Conservation (phyloP, 2,888 invertebrate genomes). For the Tenthredo mesomela region DNA sequence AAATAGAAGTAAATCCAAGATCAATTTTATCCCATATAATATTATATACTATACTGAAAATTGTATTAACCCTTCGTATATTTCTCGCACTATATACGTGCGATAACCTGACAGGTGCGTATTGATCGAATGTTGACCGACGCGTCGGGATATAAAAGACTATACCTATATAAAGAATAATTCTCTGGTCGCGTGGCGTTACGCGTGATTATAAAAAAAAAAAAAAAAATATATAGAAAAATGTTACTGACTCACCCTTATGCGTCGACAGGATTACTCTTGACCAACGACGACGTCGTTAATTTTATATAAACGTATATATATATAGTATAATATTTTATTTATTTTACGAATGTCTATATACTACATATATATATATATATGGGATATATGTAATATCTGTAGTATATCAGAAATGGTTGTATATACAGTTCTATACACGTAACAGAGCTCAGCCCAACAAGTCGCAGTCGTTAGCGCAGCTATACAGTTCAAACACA, state of each 20-base stretch:
- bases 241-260: conserved; percentile 66
- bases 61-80: neutral
- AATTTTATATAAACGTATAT: no score
- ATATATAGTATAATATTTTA: conserved; percentile 21
- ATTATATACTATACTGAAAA: no score
- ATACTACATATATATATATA: neutral
- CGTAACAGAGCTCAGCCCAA: neutral
- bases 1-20: no score
- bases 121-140: conserved; percentile 5
- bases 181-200: neutral
- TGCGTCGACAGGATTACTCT: conserved; percentile 74
- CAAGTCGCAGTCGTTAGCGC: conserved; percentile 28
- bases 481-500: conserved; percentile 53
- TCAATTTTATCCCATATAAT: neutral
- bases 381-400: neutral
- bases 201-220: neutral
- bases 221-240: neutral
- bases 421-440: neutral
- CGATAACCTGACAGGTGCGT: neutral
- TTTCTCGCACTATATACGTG: no score
- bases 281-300: conserved; percentile 64
- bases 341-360: neutral
- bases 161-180: neutral
- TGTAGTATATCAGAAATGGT: neutral
- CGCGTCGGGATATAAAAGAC: neutral